These are phyloP conservation scores for Holothuria scabra DNA, from an alignment of 53 echinoderm and acorn worm species.

Conservation along the genomic window DNA sequence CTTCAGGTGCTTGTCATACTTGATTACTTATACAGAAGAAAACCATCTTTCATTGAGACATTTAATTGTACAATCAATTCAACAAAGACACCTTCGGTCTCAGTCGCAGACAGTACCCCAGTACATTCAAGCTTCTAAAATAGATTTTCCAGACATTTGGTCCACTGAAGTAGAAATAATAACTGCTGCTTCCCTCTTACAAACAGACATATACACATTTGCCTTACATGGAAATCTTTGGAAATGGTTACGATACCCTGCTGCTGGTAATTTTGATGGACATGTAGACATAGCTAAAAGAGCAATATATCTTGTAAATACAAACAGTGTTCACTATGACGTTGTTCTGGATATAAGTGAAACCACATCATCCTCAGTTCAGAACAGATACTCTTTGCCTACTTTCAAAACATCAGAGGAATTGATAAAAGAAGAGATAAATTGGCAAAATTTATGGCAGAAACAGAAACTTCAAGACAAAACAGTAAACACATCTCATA, in stretches of 20 bases:
- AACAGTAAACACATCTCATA: not conserved
- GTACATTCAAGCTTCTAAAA: slow-evolving; percentile 10
- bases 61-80: slow-evolving; percentile 6
- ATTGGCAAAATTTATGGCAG: slow-evolving; percentile 20
- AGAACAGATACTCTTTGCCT: not conserved
- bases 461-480: not conserved
- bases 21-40: slow-evolving; percentile 17
- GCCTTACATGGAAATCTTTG: not conserved
- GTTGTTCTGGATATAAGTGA: not conserved
- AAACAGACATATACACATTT: slow-evolving; percentile 7
- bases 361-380: not conserved
- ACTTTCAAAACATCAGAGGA: slow-evolving; percentile 7
- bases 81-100: not conserved
- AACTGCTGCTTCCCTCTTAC: slow-evolving; percentile 19
- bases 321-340: slow-evolving; percentile 29
- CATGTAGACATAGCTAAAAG: not conserved
- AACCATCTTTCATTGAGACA: not conserved
- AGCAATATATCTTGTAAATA: slow-evolving; percentile 13
- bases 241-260: slow-evolving; percentile 18
- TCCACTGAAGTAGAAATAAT: slow-evolving; percentile 38
- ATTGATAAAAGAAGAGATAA: slow-evolving; percentile 7
- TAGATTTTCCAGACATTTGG: not conserved
- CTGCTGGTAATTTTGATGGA: not conserved
- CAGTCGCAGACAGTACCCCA: slow-evolving; percentile 3
- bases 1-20: slow-evolving; percentile 37